Evolutionary conservation across 2,113 vertebrate genomes (phyloP).

Genomic region (Alexandromys fortis): DNA sequence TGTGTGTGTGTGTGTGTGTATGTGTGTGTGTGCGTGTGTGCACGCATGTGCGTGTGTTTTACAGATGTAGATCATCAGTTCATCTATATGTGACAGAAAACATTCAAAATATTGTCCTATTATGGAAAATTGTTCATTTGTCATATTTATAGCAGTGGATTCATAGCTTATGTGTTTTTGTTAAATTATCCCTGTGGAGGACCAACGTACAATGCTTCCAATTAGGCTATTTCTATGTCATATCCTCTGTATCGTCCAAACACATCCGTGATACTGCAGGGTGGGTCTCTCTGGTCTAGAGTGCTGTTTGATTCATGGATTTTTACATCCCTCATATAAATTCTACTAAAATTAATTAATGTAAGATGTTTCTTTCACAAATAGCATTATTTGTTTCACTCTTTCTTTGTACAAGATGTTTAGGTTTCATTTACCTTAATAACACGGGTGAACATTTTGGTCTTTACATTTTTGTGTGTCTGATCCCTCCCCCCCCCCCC

Average conservation of each 20-base stretch:
- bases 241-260: neutral
- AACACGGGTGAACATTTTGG: neutral
- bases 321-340: neutral
- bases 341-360: neutral
- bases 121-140: neutral
- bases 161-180: neutral
- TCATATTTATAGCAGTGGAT: neutral
- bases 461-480: neutral
- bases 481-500: neutral
- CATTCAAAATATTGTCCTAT: neutral
- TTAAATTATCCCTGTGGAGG: neutral
- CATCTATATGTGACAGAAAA: neutral
- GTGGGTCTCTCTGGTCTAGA: neutral
- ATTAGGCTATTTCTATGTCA: neutral
- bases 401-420: conserved; percentile 7
- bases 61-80: neutral
- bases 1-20: neutral
- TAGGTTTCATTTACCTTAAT: conserved; percentile 12
- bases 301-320: neutral
- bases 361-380: neutral
- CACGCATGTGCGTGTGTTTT: neutral
- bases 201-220: neutral
- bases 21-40: neutral
- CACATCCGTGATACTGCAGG: too few species aligned
- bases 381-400: conserved; percentile 1